Conservation (phyloP, 2,113 vertebrate species). For the Andinoacara biseriatus region DNA sequence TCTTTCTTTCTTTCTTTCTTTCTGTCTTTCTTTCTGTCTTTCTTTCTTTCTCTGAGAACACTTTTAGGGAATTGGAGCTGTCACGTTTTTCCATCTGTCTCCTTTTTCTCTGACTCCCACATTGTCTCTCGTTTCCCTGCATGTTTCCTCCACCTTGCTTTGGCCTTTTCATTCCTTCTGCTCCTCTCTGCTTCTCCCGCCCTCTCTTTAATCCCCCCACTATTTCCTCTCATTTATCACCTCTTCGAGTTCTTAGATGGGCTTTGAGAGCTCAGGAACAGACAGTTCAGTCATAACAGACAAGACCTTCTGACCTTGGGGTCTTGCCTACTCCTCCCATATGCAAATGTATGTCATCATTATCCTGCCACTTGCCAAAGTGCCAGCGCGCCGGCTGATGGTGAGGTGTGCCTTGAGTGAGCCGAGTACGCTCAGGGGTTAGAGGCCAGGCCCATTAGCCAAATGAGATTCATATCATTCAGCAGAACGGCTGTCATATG, state of each 20-base stretch:
- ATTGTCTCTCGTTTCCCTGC: conserved; percentile 13
- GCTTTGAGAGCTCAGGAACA: conserved; percentile 24
- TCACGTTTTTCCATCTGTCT: conserved; percentile 46
- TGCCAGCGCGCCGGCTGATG: conserved; percentile 5
- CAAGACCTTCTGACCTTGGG: conserved; percentile 49
- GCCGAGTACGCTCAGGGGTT: conserved; percentile 49
- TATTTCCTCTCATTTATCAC: conserved; percentile 38
- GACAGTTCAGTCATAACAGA: conserved; percentile 49
- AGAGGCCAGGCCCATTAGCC: conserved; percentile 71
- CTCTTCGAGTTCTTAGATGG: conserved; percentile 8
- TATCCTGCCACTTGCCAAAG: conserved; percentile 47
- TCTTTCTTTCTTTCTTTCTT: not conserved
- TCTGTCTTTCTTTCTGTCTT: no score
- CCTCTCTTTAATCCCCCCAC: not conserved
- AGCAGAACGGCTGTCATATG: conserved; percentile 31
- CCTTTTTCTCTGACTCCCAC: conserved; percentile 23
- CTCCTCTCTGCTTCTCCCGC: not conserved
- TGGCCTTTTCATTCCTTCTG: conserved; percentile 29
- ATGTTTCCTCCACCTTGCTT: not conserved
- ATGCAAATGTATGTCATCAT: conserved; percentile 73
- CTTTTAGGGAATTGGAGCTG: conserved; percentile 35
- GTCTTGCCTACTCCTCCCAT: conserved; percentile 49
- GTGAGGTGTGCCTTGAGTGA: conserved; percentile 31
- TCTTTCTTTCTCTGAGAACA: conserved; percentile 11
- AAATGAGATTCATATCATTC: conserved; percentile 67